Evolutionary conservation across 2,888 invertebrate species (phyloP).

Genomic region (Trachelus stipa): DNA sequence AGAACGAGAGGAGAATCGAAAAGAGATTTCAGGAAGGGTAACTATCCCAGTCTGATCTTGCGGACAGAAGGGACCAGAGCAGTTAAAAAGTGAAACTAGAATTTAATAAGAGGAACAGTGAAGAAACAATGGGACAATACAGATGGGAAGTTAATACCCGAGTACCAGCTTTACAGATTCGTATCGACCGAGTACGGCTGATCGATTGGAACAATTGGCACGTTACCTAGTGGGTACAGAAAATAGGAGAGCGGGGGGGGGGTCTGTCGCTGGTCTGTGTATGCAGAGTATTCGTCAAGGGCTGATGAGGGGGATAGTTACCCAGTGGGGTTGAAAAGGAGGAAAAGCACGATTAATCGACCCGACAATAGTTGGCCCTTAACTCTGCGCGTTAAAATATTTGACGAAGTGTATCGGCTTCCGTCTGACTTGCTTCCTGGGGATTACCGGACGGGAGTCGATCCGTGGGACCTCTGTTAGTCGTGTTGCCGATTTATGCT

Average conservation of each 20-base stretch:
- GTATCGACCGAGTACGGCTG: background rate
- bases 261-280: background rate
- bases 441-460: background rate
- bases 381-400: background rate
- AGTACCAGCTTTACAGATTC: background rate
- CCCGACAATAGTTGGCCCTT: background rate
- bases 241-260: background rate
- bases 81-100: background rate
- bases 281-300: background rate
- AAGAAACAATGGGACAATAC: background rate
- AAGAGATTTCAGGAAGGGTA: background rate
- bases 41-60: background rate
- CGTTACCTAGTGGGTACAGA: background rate
- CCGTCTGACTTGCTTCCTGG: background rate
- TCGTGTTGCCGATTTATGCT: background rate
- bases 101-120: background rate
- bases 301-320: background rate
- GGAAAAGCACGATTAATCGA: background rate
- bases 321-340: background rate
- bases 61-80: background rate
- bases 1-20: background rate
- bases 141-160: too few species aligned
- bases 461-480: background rate
- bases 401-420: background rate
- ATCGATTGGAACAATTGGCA: background rate